Evolutionary conservation across 2,888 invertebrate species (phyloP), one percentile per base, ranked within the genome.

Genomic region (Leptinotarsa juncta): DNA sequence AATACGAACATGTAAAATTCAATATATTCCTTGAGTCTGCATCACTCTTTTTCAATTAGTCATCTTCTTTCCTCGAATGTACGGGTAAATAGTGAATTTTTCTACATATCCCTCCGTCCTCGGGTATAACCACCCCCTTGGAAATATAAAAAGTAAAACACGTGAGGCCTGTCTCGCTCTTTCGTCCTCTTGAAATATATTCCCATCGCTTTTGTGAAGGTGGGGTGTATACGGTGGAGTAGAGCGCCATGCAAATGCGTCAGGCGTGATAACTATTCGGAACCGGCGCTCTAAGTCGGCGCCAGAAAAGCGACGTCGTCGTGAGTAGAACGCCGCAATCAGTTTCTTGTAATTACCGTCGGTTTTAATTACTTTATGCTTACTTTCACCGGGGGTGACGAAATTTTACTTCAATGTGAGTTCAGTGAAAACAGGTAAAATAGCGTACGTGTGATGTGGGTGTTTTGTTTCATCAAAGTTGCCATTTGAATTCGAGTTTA

Each of bases 261-360:
- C 87, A 85, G 86, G 87, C 86, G 88, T 87, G 88, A 87, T 88
- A 88, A 87, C 87, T 87, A 87, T 85, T 84, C 85, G 78, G 86
- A 79, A 85, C 86, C 86, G 86, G 86, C 87, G 87, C 86, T 85
- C 84, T 85, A 82, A 82, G 82, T 83, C 86, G 86, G 85, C 87
- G 86, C 86, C 87, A 87, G 87, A 86, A 87, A 83, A 85, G 87
- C 86, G 87, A 86, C 87, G 87, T 86, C 88, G 87, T 85, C 86
- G 86, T 85, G 84, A 74, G 83, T 82, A 83, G 85, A 85, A 85
- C 86, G 86, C 86, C 85, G 85, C 87, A 86, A 87, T 86, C 86
- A 86, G 85, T 85, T 86, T 83, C 83, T 83, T 82, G 86, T 87
- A 87, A 87, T 87, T 87, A 86, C 83, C 85, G 80, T 70, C 80